Percentiles rank a stretch among this genome's conserved stretches.
Evolutionary conservation across 2,888 invertebrate genomes (phyloP).

Genomic region (Rosalia funebris): DNA sequence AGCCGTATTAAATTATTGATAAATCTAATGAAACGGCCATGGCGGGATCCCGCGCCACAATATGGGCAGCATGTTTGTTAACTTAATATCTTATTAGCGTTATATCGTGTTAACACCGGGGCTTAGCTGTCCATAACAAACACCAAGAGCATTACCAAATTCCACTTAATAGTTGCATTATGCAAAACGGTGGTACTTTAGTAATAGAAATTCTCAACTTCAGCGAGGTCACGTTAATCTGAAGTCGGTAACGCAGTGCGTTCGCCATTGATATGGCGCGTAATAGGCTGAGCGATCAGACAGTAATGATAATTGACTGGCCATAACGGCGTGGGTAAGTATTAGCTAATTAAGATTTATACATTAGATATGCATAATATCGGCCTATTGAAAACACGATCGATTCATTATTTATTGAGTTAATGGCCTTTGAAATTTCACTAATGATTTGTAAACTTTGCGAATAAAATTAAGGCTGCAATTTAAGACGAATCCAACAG

Average conservation of each 20-base stretch:
- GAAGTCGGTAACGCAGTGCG: conserved; percentile 46
- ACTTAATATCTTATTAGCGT: conserved; percentile 37
- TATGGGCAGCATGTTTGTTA: too few relatives aligned
- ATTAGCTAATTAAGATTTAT: conserved; percentile 60
- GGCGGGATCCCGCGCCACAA: too few relatives aligned
- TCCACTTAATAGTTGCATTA: conserved; percentile 40
- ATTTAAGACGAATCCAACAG: too few relatives aligned
- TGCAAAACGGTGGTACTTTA: conserved; percentile 37
- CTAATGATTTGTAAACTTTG: neutral
- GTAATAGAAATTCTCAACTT: conserved; percentile 32
- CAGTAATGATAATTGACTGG: conserved; percentile 56
- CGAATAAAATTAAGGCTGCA: too few relatives aligned
- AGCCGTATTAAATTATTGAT: too few relatives aligned
- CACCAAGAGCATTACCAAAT: conserved; percentile 37
- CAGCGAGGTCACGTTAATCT: conserved; percentile 37
- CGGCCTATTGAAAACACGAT: conserved; percentile 45
- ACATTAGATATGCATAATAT: conserved; percentile 56
- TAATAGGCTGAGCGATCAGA: conserved; percentile 55
- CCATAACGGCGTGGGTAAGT: conserved; percentile 56
- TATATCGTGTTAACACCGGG: conserved; percentile 31
- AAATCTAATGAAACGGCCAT: too few relatives aligned
- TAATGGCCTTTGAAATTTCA: neutral
- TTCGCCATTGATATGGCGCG: conserved; percentile 55
- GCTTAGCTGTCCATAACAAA: conserved; percentile 33
- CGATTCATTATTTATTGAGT: conserved; percentile 11